Percentiles rank a stretch among this genome's conserved stretches.
Conservation (phyloP, 1,140 invertebrate species). For the Whitmania pigra region DNA sequence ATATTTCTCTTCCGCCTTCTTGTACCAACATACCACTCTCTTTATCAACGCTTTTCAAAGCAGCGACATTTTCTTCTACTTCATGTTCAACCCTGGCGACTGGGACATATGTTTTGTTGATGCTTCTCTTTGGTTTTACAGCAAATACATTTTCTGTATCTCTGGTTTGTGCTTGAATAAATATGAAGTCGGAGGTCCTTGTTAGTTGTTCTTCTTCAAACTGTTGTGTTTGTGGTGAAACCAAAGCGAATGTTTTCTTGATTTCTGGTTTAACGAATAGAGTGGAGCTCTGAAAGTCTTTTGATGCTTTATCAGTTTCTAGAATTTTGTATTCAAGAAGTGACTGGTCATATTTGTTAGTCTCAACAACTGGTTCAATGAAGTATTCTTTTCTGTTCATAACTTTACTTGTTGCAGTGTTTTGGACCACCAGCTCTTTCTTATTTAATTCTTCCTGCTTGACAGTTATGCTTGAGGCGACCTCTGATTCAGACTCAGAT, state of each 20-base stretch:
- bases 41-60: too few species aligned
- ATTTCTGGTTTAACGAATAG: background rate
- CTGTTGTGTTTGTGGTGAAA: background rate
- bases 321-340: background rate
- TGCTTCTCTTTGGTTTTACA: background rate
- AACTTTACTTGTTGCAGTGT: background rate
- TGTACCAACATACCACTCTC: too few species aligned
- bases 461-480: background rate
- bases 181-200: background rate
- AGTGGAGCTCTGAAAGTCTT: conserved; percentile 8
- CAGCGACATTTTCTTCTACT: background rate
- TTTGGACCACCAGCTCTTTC: background rate
- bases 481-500: background rate
- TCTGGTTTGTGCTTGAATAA: background rate
- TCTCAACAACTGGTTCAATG: conserved; percentile 10
- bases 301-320: background rate
- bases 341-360: conserved; percentile 4
- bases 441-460: background rate
- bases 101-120: conserved; percentile 1
- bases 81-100: background rate
- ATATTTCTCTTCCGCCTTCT: too few species aligned
- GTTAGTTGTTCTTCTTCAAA: conserved; percentile 8
- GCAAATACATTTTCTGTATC: background rate
- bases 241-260: conserved; percentile 10
- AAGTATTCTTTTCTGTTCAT: background rate